phyloP scores from a whole-genome alignment of 1,140 invertebrate species.

The Triops longicaudatus region DNA sequence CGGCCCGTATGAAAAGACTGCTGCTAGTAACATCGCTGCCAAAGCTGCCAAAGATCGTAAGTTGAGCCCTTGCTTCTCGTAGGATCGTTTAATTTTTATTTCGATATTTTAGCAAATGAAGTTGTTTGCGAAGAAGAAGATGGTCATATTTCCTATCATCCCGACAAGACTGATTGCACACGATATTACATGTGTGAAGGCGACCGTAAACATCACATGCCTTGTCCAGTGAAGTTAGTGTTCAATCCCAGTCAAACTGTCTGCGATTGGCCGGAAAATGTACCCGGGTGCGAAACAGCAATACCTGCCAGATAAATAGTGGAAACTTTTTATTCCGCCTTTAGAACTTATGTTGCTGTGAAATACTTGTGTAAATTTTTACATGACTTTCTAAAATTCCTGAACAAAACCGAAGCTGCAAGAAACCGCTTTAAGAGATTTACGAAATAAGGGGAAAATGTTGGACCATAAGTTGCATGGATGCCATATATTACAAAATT shows the following conservation, averaged over 20 bases:
- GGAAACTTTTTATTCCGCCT: not conserved
- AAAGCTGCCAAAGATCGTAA: constrained; percentile 80
- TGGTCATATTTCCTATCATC: constrained; percentile 85
- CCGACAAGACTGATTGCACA: constrained; percentile 81
- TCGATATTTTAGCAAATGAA: constrained; percentile 59
- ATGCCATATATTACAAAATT: not conserved
- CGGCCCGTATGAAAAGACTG: constrained; percentile 69
- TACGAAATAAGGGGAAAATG: not conserved
- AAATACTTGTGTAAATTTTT: constrained; percentile 3
- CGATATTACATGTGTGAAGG: constrained; percentile 95
- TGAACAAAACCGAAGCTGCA: not conserved
- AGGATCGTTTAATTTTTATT: constrained; percentile 19
- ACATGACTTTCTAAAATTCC: not conserved
- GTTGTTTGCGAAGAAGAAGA: constrained; percentile 76
- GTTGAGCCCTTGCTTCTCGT: constrained; percentile 37
- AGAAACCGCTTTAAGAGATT: not conserved
- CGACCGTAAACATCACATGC: constrained; percentile 78
- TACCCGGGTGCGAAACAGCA: constrained; percentile 60
- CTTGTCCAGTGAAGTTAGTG: constrained; percentile 86
- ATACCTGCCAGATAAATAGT: not conserved
- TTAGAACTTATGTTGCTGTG: not conserved
- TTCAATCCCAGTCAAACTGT: constrained; percentile 86
- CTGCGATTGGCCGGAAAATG: constrained; percentile 93
- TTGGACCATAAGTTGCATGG: constrained; percentile 6
- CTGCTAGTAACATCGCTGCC: constrained; percentile 47